phyloP scores from a whole-genome alignment of 2,888 invertebrate species.

The Hyposoter didymator region DNA sequence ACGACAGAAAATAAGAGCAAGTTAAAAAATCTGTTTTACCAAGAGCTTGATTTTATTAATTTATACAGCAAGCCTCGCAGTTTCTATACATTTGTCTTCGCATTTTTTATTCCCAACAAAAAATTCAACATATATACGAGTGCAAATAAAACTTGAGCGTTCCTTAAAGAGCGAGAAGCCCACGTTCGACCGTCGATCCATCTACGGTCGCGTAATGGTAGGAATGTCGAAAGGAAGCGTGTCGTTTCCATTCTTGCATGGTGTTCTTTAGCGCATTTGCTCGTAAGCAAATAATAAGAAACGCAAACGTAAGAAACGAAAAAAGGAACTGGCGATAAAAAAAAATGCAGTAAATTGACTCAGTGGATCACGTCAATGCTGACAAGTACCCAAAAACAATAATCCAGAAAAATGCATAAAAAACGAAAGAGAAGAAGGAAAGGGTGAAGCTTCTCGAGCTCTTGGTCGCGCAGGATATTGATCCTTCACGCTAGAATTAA shows the following conservation, averaged over 20 bases:
- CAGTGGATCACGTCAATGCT: background rate
- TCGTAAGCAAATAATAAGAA: conserved; percentile 1
- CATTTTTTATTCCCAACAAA: background rate
- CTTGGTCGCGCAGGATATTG: conserved; percentile 29
- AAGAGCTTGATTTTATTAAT: conserved; percentile 13
- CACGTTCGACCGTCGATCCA: conserved; percentile 69
- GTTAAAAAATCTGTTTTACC: background rate
- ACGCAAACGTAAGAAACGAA: conserved; percentile 6
- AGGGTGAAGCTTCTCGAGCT: conserved; percentile 29
- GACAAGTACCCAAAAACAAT: conserved; percentile 8
- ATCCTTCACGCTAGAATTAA: conserved; percentile 61
- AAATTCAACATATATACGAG: conserved; percentile 12
- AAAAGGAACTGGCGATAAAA: conserved; percentile 8
- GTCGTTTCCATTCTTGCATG: conserved; percentile 67
- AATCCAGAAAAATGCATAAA: conserved; percentile 11
- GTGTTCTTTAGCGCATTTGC: conserved; percentile 35
- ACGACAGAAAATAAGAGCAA: background rate
- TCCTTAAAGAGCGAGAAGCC: conserved; percentile 65
- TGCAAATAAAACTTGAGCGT: conserved; percentile 46
- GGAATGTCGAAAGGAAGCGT: conserved; percentile 69
- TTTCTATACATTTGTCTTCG: background rate
- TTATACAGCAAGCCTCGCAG: background rate
- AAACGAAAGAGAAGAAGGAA: background rate
- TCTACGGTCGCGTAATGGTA: conserved; percentile 68
- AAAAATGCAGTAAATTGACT: background rate